Percentiles rank a stretch among this genome's conserved stretches.
Evolutionary conservation across 2,113 vertebrate species (phyloP).

Genomic region (Hoplias malabaricus): DNA sequence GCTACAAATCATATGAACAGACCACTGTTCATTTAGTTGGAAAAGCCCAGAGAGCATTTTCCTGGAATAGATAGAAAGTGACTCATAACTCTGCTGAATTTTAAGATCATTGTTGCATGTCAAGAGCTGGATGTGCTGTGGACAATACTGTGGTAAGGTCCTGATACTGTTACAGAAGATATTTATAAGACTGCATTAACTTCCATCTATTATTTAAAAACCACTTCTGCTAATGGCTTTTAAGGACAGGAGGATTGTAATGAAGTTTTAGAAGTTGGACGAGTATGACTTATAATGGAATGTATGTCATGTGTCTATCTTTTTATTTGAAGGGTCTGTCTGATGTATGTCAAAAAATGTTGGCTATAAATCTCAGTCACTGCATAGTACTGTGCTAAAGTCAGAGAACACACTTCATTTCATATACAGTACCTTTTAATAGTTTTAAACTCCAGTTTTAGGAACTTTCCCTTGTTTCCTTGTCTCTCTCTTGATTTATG

Average conservation of each 20-base stretch:
- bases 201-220: slow-evolving; percentile 58
- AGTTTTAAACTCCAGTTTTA: no score
- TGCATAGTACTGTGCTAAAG: no score
- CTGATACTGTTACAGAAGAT: slow-evolving; percentile 45
- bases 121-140: slow-evolving; percentile 18
- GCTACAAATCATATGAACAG: not conserved
- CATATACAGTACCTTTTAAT: no score
- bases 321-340: not conserved
- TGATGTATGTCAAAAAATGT: not conserved
- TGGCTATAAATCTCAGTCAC: not conserved
- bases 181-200: slow-evolving; percentile 50
- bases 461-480: no score
- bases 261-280: slow-evolving; percentile 39
- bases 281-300: slow-evolving; percentile 47
- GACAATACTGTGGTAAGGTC: slow-evolving; percentile 25
- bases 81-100: not conserved
- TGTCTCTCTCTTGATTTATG: no score
- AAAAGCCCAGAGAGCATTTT: not conserved
- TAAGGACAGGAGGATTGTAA: slow-evolving; percentile 32
- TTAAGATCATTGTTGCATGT: not conserved
- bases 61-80: not conserved
- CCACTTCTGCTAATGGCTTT: slow-evolving; percentile 41
- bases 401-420: no score
- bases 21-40: not conserved
- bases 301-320: slow-evolving; percentile 32